Evolutionary conservation across 2,113 vertebrate species (phyloP), one percentile per base, ranked within the genome.

Genomic region (Tor tambroides): DNA sequence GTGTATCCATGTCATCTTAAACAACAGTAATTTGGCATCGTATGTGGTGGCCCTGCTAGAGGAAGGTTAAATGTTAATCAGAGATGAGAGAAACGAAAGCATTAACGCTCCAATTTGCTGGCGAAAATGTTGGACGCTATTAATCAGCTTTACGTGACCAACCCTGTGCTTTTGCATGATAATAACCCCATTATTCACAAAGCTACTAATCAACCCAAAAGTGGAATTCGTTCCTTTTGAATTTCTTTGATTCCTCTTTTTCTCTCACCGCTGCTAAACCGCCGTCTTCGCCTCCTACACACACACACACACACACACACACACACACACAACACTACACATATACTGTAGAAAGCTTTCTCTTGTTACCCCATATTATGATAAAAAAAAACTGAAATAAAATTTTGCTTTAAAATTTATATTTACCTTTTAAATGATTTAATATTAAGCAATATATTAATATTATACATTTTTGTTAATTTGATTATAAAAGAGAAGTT

Each of bases 31-130:
- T 92, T 83, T 91, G 59, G 74, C 89, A 63, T 88, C 21, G 46
- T 32, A 51, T 71, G 54, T 82, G 78, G 81, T 15, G 15, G 87
- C 67, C 79, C 67, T 63, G 88, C 80, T 84, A 87, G 61, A 85
- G 83, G 77, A 88, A 93, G 94, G 93, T 95, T 91, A 94, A 92
- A 95, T 94, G 94, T 94, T 95, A 95, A 95, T 95, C 94, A 92
- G 91, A 88, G 89, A 89, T 88, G 91, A 92, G 90, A 91, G 93
- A 89, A 67, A 90, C 84, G 88, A 80, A 61, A 8, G 91, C 91
- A 92, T 93, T 92, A 94, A 93, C 90, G 83, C 86, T 77, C 79
- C 91, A 92, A 94, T 94, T 95, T 96, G 92, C 91, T 80, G 78
- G 87, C 80, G 81, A 93, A 92, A 87, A 90, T 91, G 91, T 91